These are phyloP conservation scores for Pterocles orientalis DNA, from an alignment of 2,113 vertebrate species.

Conservation along the genomic window DNA sequence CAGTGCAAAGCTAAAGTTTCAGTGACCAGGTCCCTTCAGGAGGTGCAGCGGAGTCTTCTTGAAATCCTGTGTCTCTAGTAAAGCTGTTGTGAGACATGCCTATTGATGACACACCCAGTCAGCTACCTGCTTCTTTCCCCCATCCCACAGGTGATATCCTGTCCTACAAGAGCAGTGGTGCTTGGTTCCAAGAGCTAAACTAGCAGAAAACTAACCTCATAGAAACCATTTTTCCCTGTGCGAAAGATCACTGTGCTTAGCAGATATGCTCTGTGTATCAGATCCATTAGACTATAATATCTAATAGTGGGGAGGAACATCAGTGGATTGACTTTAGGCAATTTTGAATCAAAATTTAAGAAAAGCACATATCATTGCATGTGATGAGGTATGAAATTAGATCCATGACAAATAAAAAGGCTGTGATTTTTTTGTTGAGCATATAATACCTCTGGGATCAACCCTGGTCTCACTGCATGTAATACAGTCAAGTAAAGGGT, in stretches of 20 bases:
- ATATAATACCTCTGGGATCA: not conserved
- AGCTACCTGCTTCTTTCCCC: not conserved
- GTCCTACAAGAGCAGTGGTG: not conserved
- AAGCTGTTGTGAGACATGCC: not conserved
- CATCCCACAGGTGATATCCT: not conserved
- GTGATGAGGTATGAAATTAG: not conserved
- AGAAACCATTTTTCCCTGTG: not conserved
- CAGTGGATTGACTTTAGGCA: not conserved
- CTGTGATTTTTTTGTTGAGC: not conserved
- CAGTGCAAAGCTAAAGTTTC: not conserved
- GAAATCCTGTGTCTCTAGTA: not conserved
- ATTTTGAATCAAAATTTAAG: not conserved
- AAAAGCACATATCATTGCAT: not conserved
- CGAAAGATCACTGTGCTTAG: not conserved
- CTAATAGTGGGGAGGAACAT: not conserved
- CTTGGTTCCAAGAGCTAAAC: not conserved
- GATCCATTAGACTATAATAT: not conserved
- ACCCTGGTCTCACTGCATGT: not conserved
- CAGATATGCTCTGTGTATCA: rapidly evolving
- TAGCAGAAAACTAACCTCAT: not conserved
- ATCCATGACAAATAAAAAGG: not conserved
- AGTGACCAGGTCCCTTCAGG: not conserved
- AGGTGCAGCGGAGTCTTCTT: not conserved
- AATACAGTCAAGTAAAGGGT: not conserved
- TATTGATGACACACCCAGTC: not conserved